Base-by-base conservation (phyloP, 2,888 invertebrate species). In the Cerastis rubricosa region DNA sequence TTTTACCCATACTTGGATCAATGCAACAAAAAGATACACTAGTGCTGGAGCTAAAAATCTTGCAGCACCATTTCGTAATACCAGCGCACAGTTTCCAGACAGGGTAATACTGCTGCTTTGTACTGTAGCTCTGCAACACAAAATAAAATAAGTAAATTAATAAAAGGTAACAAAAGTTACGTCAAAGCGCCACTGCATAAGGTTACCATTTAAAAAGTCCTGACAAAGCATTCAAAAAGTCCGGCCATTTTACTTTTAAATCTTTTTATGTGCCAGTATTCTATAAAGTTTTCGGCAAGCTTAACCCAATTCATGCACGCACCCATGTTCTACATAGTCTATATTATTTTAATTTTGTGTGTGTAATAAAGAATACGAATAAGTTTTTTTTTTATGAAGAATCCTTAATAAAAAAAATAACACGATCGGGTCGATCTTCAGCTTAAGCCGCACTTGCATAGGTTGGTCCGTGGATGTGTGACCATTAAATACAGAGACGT, bases 31-130 rank as follows among this genome's bases (percentile, higher is more conserved):
- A 12, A 78, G 35, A 43, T 49, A 76, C 35, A 76, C 17, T 17
- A 78, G 19, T 11, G 61, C 35, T 22, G 76, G 68, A 51, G 43
- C 78, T 43, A 76, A 14, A 6, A 78, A 68, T 76, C 35, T 59
- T 9, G 64, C 19, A 19, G 45, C 22, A 12, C 45, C 25, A 8
- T 3, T 61, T 66, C 40, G 14, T 17, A 80, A 47, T 7, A 71
- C 80, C 45, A 80, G 19, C 2, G 80, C 80, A 25, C 80, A 80
- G 71, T 80, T n/a, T 3, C 63, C 82, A 5, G 80, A 59, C 17
- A 80, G 2, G 43, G 6, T 1, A 12, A 80, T 35, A 29, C 12
- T 57, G 12, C 1, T 35, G 7, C 35, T 81, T 35, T 51, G 19
- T 12, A 67, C 57, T 2, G 0, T 6, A 4, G 49, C 22, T 0